Evolutionary conservation across 1,140 invertebrate species (phyloP).

Genomic region (Teleopsis dalmanni): DNA sequence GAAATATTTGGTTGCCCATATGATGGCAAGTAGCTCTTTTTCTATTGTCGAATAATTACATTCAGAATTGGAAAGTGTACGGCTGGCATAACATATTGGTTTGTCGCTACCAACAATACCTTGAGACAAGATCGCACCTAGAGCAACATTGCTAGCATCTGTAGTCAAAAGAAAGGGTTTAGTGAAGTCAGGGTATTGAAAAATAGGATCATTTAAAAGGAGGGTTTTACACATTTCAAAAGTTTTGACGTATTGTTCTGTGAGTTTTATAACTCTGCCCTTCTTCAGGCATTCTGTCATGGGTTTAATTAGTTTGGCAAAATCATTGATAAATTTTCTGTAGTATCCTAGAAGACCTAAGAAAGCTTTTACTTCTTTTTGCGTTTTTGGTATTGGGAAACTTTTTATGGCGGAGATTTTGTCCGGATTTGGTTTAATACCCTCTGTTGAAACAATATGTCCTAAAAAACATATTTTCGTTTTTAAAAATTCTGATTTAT

Average conservation of each 20-base stretch:
- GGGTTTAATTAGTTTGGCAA: neutral
- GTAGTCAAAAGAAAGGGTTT: conserved; percentile 35
- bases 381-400: neutral
- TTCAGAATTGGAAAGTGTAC: conserved; percentile 41
- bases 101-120: conserved; percentile 17
- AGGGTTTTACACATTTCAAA: neutral
- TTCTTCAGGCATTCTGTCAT: neutral
- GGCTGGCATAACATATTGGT: conserved; percentile 39
- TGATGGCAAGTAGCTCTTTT: conserved; percentile 37
- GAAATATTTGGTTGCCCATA: conserved; percentile 46
- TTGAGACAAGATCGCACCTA: conserved; percentile 36
- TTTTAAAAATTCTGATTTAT: conserved; percentile 11
- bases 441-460: conserved; percentile 16
- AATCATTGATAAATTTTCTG: neutral
- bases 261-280: neutral
- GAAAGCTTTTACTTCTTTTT: neutral
- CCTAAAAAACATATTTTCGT: conserved; percentile 19
- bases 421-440: conserved; percentile 20
- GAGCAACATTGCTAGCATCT: conserved; percentile 27
- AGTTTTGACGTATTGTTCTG: neutral
- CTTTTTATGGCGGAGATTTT: conserved; percentile 11
- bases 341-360: neutral
- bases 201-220: neutral
- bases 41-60: conserved; percentile 43
- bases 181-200: conserved; percentile 30